Evolutionary conservation across 2,888 invertebrate species (phyloP).

Genomic region (Parelbella ahira): DNA sequence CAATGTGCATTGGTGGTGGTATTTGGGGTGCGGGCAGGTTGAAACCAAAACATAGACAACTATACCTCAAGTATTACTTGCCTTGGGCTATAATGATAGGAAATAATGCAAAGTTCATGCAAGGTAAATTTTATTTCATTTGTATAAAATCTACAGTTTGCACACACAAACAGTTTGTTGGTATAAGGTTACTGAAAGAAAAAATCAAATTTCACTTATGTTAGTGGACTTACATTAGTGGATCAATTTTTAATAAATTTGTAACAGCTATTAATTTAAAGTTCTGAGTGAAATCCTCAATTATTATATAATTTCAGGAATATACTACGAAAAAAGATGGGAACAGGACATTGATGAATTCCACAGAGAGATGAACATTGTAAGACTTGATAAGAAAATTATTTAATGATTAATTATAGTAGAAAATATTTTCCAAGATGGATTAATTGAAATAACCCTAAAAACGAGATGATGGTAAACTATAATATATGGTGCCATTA

Average conservation of each 20-base stretch:
- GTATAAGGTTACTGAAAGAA: no score
- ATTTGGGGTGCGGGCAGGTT: slow-evolving; percentile 94
- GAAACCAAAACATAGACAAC: slow-evolving; percentile 89
- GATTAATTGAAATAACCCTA: no score
- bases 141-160: no score
- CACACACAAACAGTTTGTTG: no score
- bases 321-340: slow-evolving; percentile 97
- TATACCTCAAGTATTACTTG: slow-evolving; percentile 88
- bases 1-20: slow-evolving; percentile 97
- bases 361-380: slow-evolving; percentile 89
- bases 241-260: no score
- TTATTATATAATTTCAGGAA: slow-evolving; percentile 55
- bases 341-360: slow-evolving; percentile 91
- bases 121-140: slow-evolving; percentile 78
- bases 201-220: no score
- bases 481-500: no score
- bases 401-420: neutral
- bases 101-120: slow-evolving; percentile 86
- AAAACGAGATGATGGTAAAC: neutral
- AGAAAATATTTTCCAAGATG: no score
- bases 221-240: no score
- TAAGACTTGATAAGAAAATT: slow-evolving; percentile 55
- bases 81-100: slow-evolving; percentile 94
- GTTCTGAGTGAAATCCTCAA: no score
- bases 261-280: no score